Evolutionary conservation across 2,797 vertebrate species (phyloP), one percentile per base, ranked within the genome.

Genomic region (Vespertilio murinus): DNA sequence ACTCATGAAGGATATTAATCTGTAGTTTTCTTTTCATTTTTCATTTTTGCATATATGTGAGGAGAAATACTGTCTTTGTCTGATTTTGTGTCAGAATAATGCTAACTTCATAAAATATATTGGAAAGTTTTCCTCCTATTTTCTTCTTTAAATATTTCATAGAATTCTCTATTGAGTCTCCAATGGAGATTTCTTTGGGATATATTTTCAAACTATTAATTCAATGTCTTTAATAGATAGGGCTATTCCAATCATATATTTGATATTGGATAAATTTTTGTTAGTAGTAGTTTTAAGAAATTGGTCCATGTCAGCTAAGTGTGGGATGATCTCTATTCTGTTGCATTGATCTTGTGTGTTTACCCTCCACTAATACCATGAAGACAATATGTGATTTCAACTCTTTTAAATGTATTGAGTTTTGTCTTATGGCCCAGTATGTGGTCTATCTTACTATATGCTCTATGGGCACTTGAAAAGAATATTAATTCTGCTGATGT

Each of bases 161-260:
- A n/a, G 11, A 67, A 71, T 90, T 95, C 14, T 79, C 52, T 59
- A 78, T 17, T 79, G 30, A 69, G 70, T 42, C 25, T 82, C 42
- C 16, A n/a, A 9, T 9, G 2, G 47, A 75, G 8, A 84, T 92
- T 93, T 71, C 33, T 93, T 85, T 74, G 0, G 20, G 23, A 10
- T 8, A 59, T 71, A 49, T 85, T 78, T 82, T 92, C 74, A 59
- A 90, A 67, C 88, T 90, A 88, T 10, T 3, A 77, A 81, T 54
- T 89, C 10, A 65, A 13, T 42, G 23, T 88, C 56, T 81, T 74
- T 65, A 65, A 88, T 56, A 47, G 25, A 35, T 22, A 52, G 23
- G 16, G 35, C 45, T 73, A 42, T 40, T 42, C 75, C 73, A 87
- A 73, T 67, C n/a, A 67, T 35, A 22, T 65, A 13, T 45, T 88